These are phyloP conservation scores for Pseudeuparius sepicola DNA, from an alignment of 2,888 invertebrate species.

Conservation along the genomic window DNA sequence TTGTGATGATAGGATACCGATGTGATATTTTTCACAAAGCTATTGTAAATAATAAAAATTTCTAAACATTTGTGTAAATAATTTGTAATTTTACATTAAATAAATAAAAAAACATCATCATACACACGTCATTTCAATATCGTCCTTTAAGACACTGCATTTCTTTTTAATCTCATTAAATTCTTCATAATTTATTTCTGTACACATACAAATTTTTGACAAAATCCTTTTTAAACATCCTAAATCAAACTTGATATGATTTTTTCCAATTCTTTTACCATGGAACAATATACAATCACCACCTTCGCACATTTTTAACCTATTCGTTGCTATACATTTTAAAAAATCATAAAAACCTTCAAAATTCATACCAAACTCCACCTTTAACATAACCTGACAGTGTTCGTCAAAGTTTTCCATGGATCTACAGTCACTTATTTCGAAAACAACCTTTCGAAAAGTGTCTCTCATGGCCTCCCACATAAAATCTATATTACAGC, in stretches of 20 bases:
- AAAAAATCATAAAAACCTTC: conserved; percentile 57
- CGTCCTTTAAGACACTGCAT: too few species aligned
- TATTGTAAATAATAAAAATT: too few species aligned
- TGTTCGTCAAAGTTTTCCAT: conserved; percentile 66
- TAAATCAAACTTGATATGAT: conserved; percentile 44
- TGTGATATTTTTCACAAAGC: too few species aligned
- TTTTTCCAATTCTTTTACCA: conserved; percentile 38
- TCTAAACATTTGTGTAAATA: too few species aligned
- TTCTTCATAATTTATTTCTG: too few species aligned
- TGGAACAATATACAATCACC: conserved; percentile 32
- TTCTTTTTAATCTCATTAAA: too few species aligned
- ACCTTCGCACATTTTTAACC: conserved; percentile 39
- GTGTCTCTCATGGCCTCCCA: conserved; percentile 59
- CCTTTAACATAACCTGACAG: conserved; percentile 72
- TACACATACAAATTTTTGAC: too few species aligned
- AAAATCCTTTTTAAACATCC: too few species aligned
- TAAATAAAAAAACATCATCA: too few species aligned
- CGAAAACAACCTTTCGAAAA: conserved; percentile 58
- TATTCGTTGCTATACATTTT: conserved; percentile 43
- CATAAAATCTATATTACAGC: conserved; percentile 66
- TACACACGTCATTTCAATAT: too few species aligned
- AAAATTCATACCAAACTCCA: conserved; percentile 70
- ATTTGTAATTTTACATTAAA: too few species aligned
- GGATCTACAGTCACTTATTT: conserved; percentile 68
- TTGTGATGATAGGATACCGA: too few species aligned